Conservation (phyloP, 2,797 vertebrate species). For the Petrocephalus sullivani region DNA sequence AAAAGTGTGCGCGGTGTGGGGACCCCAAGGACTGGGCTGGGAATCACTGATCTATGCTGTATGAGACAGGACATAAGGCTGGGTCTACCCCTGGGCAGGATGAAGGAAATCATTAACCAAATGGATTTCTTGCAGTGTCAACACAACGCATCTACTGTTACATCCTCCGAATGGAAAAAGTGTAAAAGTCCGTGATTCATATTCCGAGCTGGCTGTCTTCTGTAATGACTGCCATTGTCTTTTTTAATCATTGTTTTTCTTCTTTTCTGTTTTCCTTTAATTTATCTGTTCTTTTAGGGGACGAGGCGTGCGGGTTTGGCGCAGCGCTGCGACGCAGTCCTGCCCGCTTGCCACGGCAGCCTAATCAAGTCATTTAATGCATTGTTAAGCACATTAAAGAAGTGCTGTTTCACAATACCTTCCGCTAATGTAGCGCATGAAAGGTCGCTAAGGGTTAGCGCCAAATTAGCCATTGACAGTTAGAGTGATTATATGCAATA, state of each 20-base stretch:
- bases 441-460: conserved; percentile 40
- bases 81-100: neutral
- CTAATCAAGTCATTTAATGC: conserved; percentile 52
- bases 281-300: conserved; percentile 22
- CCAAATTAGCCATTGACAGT: conserved; percentile 48
- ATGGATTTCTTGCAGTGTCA: neutral
- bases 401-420: conserved; percentile 42
- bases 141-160: neutral
- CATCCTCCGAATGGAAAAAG: neutral
- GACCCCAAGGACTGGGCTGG: neutral
- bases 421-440: conserved; percentile 45
- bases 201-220: neutral
- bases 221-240: neutral
- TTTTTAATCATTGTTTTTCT: conserved; percentile 8
- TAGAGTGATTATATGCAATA: conserved; percentile 45
- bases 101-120: neutral
- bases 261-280: conserved; percentile 8
- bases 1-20: neutral
- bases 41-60: neutral
- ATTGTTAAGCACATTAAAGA: conserved; percentile 53
- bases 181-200: neutral
- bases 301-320: conserved; percentile 27
- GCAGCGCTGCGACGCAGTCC: conserved; percentile 27
- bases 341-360: conserved; percentile 34
- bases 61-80: neutral